phyloP scores from a whole-genome alignment of 1,140 invertebrate species.

The Aphidius ervi region DNA sequence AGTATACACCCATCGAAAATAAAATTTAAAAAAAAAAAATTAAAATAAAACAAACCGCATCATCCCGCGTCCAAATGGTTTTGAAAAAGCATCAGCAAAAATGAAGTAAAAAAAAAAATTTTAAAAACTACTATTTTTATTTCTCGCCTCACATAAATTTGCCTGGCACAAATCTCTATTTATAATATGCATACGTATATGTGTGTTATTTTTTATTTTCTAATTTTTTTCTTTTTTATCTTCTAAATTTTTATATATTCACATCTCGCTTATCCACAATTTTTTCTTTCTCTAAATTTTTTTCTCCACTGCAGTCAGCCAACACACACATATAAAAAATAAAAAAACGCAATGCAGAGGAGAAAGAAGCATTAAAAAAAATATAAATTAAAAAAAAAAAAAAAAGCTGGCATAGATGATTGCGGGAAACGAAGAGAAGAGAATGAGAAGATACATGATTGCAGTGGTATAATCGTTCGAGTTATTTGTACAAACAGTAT shows the following conservation, averaged over 20 bases:
- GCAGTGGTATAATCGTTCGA: conserved; percentile 16
- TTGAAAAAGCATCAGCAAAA: neutral
- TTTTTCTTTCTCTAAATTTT: conserved; percentile 14
- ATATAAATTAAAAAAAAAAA: conserved; percentile 9
- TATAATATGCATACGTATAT: conserved; percentile 19
- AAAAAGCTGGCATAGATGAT: neutral
- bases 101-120: neutral
- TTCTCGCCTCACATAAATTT: conserved; percentile 24
- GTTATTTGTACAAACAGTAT: conserved; percentile 16
- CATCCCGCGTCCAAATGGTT: neutral
- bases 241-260: neutral
- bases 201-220: neutral
- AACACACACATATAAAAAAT: conserved; percentile 29
- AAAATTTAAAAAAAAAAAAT: too few relatives aligned
- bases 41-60: neutral
- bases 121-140: conserved; percentile 19
- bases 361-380: neutral
- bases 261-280: neutral
- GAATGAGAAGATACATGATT: conserved; percentile 8
- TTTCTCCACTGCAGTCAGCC: conserved; percentile 29
- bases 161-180: conserved; percentile 29
- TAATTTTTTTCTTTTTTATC: neutral
- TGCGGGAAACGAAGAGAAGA: neutral
- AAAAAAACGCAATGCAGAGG: conserved; percentile 27
- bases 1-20: too few relatives aligned